These are phyloP conservation scores for Tethea ocularis DNA, from an alignment of 2,888 invertebrate species.

Conservation along the genomic window DNA sequence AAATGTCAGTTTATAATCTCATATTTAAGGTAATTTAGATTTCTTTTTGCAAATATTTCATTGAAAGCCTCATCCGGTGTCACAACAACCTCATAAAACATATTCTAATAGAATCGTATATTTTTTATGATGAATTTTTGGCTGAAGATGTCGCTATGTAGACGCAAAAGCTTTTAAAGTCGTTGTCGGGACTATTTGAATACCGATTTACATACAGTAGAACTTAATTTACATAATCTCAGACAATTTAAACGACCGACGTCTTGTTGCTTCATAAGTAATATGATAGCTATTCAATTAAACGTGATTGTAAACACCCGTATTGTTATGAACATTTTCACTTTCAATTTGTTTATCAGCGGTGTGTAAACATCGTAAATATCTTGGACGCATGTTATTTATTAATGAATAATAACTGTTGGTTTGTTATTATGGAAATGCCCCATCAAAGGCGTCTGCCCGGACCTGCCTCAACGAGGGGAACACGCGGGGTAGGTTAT, in stretches of 20 bases:
- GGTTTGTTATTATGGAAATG: constrained; percentile 71
- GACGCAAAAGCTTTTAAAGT: constrained; percentile 18
- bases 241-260: constrained; percentile 16
- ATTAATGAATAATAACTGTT: constrained; percentile 42
- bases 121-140: not conserved
- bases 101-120: not conserved
- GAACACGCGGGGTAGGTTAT: constrained; percentile 78
- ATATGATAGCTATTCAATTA: constrained; percentile 20
- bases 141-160: constrained; percentile 12
- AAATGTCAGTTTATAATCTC: too few relatives aligned
- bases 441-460: constrained; percentile 71
- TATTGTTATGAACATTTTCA: constrained; percentile 25
- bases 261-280: constrained; percentile 13
- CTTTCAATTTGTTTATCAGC: constrained; percentile 33
- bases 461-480: constrained; percentile 74
- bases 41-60: not conserved
- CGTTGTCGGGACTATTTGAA: constrained; percentile 16
- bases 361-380: constrained; percentile 28
- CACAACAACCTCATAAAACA: not conserved
- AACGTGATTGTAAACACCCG: constrained; percentile 12
- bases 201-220: constrained; percentile 20
- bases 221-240: constrained; percentile 17
- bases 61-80: not conserved
- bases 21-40: not conserved
- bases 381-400: constrained; percentile 32